Evolutionary conservation across 2,797 vertebrate genomes (phyloP).

Genomic region (Dryobates pubescens): DNA sequence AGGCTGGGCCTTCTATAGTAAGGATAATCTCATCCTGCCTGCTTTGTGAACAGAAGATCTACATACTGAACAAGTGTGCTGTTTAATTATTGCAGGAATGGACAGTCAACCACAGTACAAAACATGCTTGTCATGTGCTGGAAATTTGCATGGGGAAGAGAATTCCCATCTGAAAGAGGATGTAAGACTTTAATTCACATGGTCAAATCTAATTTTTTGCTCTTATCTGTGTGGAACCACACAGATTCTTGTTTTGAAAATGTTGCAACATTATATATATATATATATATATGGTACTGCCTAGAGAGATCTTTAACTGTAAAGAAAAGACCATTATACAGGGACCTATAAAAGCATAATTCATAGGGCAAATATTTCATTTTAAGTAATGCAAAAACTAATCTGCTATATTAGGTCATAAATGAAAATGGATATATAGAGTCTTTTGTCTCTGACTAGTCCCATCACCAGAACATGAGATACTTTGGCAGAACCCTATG

Average conservation of each 20-base stretch:
- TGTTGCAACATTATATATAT: background rate
- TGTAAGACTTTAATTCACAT: background rate
- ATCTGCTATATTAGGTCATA: slow-evolving; percentile 13
- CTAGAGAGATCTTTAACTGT: background rate
- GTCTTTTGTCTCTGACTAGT: background rate
- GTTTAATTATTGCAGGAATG: background rate
- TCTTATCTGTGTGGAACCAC: background rate
- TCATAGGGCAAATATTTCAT: background rate
- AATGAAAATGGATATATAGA: background rate
- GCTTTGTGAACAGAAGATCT: background rate
- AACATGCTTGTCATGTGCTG: background rate
- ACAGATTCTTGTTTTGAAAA: background rate
- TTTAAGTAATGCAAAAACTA: slow-evolving; percentile 22
- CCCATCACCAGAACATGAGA: slow-evolving; percentile 2
- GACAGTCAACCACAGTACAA: background rate
- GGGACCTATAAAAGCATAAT: background rate
- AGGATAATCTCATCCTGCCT: background rate
- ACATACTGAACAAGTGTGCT: background rate
- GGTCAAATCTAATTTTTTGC: background rate
- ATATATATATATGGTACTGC: background rate
- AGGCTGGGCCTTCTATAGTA: background rate
- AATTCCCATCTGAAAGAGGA: background rate
- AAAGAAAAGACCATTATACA: background rate
- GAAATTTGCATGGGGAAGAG: background rate
- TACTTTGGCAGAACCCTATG: background rate